Conservation (phyloP, 2,797 vertebrate species). For the Semotilus atromaculatus region DNA sequence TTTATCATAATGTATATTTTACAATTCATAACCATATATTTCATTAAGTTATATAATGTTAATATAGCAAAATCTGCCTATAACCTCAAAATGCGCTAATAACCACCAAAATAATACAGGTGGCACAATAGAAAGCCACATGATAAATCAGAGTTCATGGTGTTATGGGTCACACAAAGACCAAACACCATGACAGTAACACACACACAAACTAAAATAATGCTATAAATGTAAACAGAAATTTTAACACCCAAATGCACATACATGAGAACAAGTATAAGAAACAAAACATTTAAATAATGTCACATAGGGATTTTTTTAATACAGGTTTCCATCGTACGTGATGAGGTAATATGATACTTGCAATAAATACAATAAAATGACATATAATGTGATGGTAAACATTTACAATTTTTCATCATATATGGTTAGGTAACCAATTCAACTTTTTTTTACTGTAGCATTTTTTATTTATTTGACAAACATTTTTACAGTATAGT, state of each 20-base stretch:
- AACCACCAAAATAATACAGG: background rate
- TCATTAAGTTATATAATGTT: background rate
- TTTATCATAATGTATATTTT: background rate
- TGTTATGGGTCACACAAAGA: background rate
- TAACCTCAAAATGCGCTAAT: background rate
- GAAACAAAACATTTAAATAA: background rate
- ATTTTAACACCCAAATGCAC: background rate
- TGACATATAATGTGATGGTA: background rate
- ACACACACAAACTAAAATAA: background rate
- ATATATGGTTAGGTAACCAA: background rate
- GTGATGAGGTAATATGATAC: background rate
- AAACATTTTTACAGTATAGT: no score
- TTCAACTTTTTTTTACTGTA: background rate
- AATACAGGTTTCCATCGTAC: no score
- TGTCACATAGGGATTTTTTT: background rate
- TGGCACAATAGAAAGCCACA: background rate
- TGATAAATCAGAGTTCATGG: background rate
- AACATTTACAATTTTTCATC: background rate
- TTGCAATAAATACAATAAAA: background rate
- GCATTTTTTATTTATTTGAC: background rate
- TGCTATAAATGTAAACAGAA: background rate
- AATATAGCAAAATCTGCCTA: background rate
- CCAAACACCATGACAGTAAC: no score
- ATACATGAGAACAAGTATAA: background rate
- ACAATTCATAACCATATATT: background rate